Evolutionary conservation across 2,113 vertebrate genomes (phyloP).

Genomic region (Ctenomys sociabilis): DNA sequence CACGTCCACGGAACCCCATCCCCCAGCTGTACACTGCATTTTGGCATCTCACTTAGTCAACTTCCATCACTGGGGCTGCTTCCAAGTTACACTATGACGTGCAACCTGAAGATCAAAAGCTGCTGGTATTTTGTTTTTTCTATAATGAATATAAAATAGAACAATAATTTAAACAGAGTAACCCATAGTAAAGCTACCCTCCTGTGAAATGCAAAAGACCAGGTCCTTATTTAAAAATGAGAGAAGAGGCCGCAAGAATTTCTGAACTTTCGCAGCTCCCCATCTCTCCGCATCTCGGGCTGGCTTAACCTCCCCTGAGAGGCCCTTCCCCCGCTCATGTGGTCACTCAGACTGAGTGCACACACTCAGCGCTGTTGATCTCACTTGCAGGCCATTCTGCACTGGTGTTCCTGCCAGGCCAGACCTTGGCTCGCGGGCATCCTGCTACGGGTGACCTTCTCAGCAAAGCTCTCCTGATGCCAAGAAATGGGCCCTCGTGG

Average conservation of each 20-base stretch:
- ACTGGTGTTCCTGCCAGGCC: not conserved
- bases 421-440: not conserved
- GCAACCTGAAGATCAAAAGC: not conserved
- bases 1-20: too few species aligned
- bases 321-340: not conserved
- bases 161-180: not conserved
- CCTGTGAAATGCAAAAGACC: not conserved
- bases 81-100: not conserved
- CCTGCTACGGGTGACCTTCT: not conserved
- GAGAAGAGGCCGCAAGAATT: not conserved
- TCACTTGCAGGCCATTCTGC: rapidly evolving
- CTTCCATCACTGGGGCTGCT: not conserved
- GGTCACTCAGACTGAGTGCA: not conserved
- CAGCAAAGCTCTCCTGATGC: rapidly evolving
- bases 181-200: not conserved
- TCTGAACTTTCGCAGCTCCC: rapidly evolving
- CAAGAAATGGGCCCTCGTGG: not conserved
- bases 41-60: not conserved
- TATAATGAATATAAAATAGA: not conserved
- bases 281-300: rapidly evolving
- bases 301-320: not conserved
- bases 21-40: not conserved
- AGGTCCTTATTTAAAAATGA: not conserved
- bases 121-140: not conserved
- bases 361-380: not conserved